Percentiles rank a stretch among this genome's conserved stretches.
Evolutionary conservation across 1,140 invertebrate species (phyloP).

Genomic region (Macrosteles quadrilineatus): DNA sequence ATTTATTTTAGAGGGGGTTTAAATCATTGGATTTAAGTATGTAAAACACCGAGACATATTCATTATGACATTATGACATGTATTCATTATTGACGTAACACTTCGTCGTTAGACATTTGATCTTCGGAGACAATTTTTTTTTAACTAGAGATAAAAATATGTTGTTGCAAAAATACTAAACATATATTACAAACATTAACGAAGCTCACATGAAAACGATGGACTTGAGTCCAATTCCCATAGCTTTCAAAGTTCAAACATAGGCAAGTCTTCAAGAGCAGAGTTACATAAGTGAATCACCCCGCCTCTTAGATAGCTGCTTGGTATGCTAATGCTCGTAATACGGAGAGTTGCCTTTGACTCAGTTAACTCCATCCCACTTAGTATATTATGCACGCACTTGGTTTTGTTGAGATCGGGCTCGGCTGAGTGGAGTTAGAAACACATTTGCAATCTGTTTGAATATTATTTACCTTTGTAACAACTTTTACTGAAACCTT

Average conservation of each 20-base stretch:
- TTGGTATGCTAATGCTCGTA: conserved; percentile 12
- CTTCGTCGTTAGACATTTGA: background rate
- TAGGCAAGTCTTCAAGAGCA: too few relatives aligned
- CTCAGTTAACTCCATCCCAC: background rate
- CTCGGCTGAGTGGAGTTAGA: background rate
- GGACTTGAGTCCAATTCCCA: too few relatives aligned
- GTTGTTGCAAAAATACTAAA: background rate
- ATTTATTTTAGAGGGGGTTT: too few relatives aligned
- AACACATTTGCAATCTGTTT: background rate
- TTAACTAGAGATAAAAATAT: background rate
- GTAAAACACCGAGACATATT: background rate
- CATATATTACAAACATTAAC: background rate
- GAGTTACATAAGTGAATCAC: background rate
- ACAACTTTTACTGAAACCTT: background rate
- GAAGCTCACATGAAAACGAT: background rate
- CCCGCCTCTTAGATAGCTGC: background rate
- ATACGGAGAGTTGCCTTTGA: conserved; percentile 15
- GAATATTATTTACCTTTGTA: background rate
- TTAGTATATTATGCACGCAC: background rate
- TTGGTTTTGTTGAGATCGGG: background rate
- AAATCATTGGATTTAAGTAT: background rate
- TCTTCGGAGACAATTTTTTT: background rate
- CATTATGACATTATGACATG: too few relatives aligned
- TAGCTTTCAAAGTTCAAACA: background rate
- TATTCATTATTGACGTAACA: background rate